Conservation (phyloP, 2,888 invertebrate species). For the Ischnus inquisitorius region DNA sequence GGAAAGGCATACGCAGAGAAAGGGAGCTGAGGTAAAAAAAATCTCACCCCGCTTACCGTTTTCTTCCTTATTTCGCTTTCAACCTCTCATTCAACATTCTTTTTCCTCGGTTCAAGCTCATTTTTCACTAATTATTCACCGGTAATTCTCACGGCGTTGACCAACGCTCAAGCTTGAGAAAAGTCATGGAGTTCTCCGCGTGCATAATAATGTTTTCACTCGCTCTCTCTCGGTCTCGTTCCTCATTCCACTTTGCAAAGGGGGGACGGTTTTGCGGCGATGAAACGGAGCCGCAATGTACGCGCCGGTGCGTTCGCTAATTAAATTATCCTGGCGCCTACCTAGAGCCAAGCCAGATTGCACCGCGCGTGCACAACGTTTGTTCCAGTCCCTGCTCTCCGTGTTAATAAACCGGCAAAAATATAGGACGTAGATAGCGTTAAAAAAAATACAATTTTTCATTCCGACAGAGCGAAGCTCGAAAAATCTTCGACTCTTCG, state of each 20-base stretch:
- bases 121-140: conserved; percentile 6
- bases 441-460: not conserved
- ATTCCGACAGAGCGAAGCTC: not conserved
- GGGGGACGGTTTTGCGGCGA: not conserved
- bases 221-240: not conserved
- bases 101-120: not conserved
- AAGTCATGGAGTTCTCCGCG: not conserved
- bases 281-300: conserved; percentile 17
- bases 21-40: not conserved
- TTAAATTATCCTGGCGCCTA: conserved; percentile 36
- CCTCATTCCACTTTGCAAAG: not conserved
- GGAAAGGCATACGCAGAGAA: not conserved
- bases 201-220: conserved; percentile 15
- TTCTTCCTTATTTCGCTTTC: not conserved
- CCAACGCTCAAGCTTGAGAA: not conserved
- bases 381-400: not conserved
- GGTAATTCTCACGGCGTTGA: not conserved
- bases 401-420: not conserved
- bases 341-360: conserved; percentile 4
- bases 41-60: not conserved
- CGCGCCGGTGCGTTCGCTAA: conserved; percentile 32
- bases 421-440: not conserved
- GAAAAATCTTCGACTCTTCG: not conserved
- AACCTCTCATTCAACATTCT: not conserved
- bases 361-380: conserved; percentile 4